Evolutionary conservation across 1,140 invertebrate species (phyloP), one percentile per base, ranked within the genome.

Genomic region (Luehdorfia chinensis): DNA sequence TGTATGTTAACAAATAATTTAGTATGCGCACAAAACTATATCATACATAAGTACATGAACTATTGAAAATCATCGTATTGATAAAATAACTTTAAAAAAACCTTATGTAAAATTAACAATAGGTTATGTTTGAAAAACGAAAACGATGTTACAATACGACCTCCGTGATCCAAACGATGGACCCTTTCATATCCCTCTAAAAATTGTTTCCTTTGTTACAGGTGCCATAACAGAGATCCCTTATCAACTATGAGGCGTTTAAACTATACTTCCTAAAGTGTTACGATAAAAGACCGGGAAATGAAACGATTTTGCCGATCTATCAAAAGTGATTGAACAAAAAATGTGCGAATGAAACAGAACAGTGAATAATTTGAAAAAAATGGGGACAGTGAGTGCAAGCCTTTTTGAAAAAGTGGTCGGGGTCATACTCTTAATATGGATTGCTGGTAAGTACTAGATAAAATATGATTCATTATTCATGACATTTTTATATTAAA

Each of bases 361-460:
- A 30, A 48, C 19, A 16, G 16, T 25, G 39, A 50, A 62, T 25
- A 1, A n/a, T 39, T 27, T 25, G 13, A 28, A 50, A n/a, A 28
- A 14, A 46, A 70, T 71, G 73, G 67, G 63, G 47, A 70, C 62
- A 33, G 33, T 55, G 21, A 39, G 46, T 44, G 45, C 13, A 23
- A 37, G 55, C 59, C 55, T 55, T 13, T 13, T 50, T 27, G 49
- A 32, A 32, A 54, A 45, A 32, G 52, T 70, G 28, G 5, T 73
- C 32, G 62, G 55, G 5, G 49, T 69, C 8, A 25, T 66, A 3
- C 56, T 73, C 1, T 46, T 72, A 16, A 52, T 57, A 6, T 76
- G 75, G 73, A 67, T 76, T 25, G 51, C 62, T 47, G 71, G 75
- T 79, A 36, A 73, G 72, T 58, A 4, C n/a, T 47, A 8, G 23